Base-by-base conservation (phyloP, 2,113 vertebrate genomes). In the Ranitomeya variabilis region DNA sequence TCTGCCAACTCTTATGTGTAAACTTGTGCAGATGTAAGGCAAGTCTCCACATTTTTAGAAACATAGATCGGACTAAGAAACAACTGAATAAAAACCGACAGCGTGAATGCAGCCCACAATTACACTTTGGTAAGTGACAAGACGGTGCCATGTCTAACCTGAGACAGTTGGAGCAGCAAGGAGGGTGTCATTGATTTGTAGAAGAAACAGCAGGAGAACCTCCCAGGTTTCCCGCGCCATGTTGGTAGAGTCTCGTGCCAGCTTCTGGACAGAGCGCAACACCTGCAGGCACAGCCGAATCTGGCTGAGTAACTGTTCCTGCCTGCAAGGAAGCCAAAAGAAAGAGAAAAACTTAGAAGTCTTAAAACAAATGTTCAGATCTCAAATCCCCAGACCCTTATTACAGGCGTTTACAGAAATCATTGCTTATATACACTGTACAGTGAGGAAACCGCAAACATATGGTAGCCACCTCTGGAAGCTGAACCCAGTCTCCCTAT, bases 141-240 rank as follows among this genome's bases (percentile, higher is more conserved):
- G 78, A 6, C 23, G 54, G n/a, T 2, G 4, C 73, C 80, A 80
- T 86, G 74, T 93, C 86, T 83, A 93, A 99, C 98, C 98, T 96
- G 96, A 96, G 77, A 97, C 94, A 64, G 97, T 97, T 87, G 98
- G 98, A 6, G 97, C 96, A 31, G 97, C 97, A 86, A 99, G 94
- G 90, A 99, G 95, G 14, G 96, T 97, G 93, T 99, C 98, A 82
- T 97, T 98, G 93, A 99, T 97, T 89, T 97, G 97, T 88, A 99
- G 95, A 90, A 99, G 96, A 94, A 99, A 98, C 73, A 99, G 94
- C 11, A 99, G 92, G 91, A 99, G 95, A 89, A 97, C 97, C 92
- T 99, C 98, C 98, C 98, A 99, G 85, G 98, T 99, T 93, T 99
- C 97, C 93, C 98, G 96, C 90, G 95, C 96, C 97, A 99, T 98